These are phyloP conservation scores for Argyresthia albistria DNA, from an alignment of 2,888 invertebrate genomes.

Conservation along the genomic window DNA sequence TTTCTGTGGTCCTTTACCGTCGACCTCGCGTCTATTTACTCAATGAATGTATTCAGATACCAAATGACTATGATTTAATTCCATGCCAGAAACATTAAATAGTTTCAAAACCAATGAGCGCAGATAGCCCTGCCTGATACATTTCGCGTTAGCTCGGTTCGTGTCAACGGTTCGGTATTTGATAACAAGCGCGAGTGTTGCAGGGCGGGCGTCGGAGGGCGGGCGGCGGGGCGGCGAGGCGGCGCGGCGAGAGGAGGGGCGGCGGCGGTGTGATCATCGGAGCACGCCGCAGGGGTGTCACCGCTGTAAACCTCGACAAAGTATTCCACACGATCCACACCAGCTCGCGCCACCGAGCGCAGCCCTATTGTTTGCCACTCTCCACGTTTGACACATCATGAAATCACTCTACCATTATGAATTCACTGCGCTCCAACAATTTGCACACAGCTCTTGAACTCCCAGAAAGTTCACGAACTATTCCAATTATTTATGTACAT, in stretches of 20 bases:
- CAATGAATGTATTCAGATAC: no score
- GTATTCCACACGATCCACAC: conserved; percentile 50
- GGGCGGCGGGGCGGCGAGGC: conserved; percentile 16
- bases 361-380: conserved; percentile 53
- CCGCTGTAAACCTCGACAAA: conserved; percentile 57
- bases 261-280: conserved; percentile 22
- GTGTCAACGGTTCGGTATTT: conserved; percentile 8
- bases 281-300: conserved; percentile 39
- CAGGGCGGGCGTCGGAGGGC: conserved; percentile 7
- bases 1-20: no score
- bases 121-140: no score
- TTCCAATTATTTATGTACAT: no score
- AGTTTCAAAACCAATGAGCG: no score
- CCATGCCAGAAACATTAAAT: no score
- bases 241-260: no score
- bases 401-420: conserved; percentile 49
- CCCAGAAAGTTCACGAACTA: no score
- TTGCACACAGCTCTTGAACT: not conserved
- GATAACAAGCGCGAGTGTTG: conserved; percentile 1
- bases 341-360: conserved; percentile 27
- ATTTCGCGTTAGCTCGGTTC: not conserved
- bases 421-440: conserved; percentile 18
- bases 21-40: no score
- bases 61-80: no score
- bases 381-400: conserved; percentile 55